Conservation (phyloP, 53 echinoderm and acorn worm genomes). For the Paelopatides confundens region DNA sequence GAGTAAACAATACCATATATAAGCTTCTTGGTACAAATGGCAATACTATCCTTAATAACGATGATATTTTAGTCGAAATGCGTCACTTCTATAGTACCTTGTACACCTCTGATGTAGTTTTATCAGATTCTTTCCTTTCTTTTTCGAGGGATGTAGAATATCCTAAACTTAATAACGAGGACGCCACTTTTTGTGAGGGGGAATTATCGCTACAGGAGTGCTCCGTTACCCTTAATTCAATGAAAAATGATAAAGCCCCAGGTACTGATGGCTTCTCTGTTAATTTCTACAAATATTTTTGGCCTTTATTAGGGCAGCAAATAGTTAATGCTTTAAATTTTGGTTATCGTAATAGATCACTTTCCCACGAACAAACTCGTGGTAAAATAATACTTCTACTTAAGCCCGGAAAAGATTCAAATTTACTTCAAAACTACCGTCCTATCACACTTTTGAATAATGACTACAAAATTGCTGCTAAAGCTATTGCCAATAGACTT, state of each 20-base stretch:
- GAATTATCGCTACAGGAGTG: not conserved
- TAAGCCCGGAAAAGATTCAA: slow-evolving; percentile 10
- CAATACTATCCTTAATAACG: not conserved
- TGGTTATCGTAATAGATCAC: not conserved
- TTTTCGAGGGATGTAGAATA: not conserved
- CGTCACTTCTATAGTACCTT: not conserved
- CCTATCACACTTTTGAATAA: not conserved
- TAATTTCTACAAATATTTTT: not conserved
- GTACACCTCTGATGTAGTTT: not conserved
- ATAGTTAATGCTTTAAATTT: not conserved
- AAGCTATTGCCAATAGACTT: no score
- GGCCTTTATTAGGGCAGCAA: not conserved
- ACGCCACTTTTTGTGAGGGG: not conserved
- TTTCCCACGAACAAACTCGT: slow-evolving; percentile 5
- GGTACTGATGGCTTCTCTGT: not conserved
- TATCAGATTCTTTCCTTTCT: not conserved
- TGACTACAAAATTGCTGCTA: no score
- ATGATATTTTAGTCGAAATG: not conserved
- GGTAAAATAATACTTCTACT: not conserved
- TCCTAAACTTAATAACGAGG: not conserved
- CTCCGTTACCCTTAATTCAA: not conserved
- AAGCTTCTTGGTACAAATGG: not conserved
- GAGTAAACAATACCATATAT: not conserved
- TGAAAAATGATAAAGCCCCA: not conserved
- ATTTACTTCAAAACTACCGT: not conserved